A percentile compares a stretch with the other conserved stretches of the same genome.
These are phyloP conservation scores for Gallirallus australis DNA, from an alignment of 2,797 vertebrate species.

Conservation along the genomic window DNA sequence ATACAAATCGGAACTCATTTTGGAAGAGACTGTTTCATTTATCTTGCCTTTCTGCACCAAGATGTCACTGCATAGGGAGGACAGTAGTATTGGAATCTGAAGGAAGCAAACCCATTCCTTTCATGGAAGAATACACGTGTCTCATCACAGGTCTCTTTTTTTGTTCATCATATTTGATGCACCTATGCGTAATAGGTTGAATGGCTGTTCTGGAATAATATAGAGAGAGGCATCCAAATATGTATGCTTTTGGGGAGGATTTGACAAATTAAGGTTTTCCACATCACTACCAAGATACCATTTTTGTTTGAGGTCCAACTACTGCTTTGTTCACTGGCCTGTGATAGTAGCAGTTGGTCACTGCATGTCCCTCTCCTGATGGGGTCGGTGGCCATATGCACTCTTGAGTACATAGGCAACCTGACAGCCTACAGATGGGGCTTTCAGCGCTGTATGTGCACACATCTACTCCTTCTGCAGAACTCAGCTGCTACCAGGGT, in stretches of 20 bases:
- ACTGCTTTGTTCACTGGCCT: background rate
- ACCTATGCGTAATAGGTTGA: background rate
- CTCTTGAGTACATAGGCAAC: fast-evolving
- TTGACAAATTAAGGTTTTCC: background rate
- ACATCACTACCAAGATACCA: fast-evolving
- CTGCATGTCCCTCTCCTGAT: fast-evolving
- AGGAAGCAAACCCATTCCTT: background rate
- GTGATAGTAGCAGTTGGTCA: background rate
- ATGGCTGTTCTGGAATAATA: background rate
- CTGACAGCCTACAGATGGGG: background rate
- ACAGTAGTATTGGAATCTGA: background rate
- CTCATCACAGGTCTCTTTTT: background rate
- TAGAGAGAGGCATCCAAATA: background rate
- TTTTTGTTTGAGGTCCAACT: background rate
- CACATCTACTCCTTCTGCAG: background rate
- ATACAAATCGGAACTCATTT: background rate
- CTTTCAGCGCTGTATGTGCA: background rate
- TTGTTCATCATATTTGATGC: background rate
- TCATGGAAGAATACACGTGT: background rate
- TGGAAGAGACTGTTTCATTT: background rate
- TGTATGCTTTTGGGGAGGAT: background rate
- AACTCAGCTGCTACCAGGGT: background rate
- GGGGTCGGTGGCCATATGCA: background rate
- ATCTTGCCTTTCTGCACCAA: background rate
- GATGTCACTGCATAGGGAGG: fast-evolving